These are phyloP conservation scores for Volucella inflata DNA, from an alignment of 2,888 invertebrate genomes.

Conservation along the genomic window DNA sequence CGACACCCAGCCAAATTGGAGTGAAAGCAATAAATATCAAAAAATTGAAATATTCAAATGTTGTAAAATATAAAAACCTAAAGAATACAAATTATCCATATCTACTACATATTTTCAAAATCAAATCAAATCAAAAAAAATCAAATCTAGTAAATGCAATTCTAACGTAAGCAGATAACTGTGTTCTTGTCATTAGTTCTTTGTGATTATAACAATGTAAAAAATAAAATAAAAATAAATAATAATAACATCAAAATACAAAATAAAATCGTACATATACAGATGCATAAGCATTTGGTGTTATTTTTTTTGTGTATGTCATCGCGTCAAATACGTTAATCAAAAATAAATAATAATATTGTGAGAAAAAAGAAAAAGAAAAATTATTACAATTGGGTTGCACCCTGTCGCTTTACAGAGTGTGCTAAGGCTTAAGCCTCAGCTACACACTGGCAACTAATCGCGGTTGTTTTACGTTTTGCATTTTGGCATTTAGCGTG, in stretches of 20 bases:
- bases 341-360: background rate
- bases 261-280: no score
- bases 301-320: conserved; percentile 12
- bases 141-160: conserved; percentile 19
- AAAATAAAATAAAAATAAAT: no score
- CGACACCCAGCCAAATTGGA: no score
- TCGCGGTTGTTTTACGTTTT: conserved; percentile 29
- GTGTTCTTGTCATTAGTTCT: conserved; percentile 24
- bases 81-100: no score
- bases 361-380: background rate
- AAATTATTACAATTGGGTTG: conserved; percentile 40
- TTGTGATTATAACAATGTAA: conserved; percentile 9
- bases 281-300: no score
- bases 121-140: background rate
- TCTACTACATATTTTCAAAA: no score
- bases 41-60: no score
- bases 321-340: conserved; percentile 20
- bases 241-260: no score
- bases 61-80: no score
- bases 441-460: conserved; percentile 23
- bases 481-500: no score
- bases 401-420: conserved; percentile 4
- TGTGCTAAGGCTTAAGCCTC: conserved; percentile 31
- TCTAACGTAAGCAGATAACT: conserved; percentile 18
- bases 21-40: conserved; percentile 13